Percentiles rank a stretch among this genome's conserved stretches.
These are phyloP conservation scores for Halictus rubicundus DNA, from an alignment of 1,140 invertebrate species.

Conservation along the genomic window DNA sequence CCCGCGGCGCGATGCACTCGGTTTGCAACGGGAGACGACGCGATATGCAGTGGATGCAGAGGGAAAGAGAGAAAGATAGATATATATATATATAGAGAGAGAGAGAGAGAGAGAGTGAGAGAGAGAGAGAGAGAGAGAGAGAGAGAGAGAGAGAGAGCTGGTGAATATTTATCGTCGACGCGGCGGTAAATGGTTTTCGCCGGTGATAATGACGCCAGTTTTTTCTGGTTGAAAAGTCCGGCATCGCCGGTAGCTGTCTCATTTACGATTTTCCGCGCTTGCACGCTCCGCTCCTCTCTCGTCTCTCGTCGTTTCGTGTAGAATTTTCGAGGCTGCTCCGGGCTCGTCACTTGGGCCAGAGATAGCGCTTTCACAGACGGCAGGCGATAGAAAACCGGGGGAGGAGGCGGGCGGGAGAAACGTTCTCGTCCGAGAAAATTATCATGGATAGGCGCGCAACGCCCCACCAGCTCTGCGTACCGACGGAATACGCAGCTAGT, in stretches of 20 bases:
- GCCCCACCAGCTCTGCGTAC: too few species aligned
- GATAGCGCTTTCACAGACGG: slow-evolving; percentile 7
- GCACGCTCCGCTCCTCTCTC: not conserved
- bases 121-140: too few species aligned
- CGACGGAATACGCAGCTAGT: slow-evolving; percentile 2
- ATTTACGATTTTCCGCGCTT: slow-evolving; percentile 1
- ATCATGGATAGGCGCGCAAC: slow-evolving; percentile 47
- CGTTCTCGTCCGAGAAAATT: slow-evolving; percentile 42
- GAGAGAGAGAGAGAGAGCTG: not conserved
- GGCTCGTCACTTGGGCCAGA: slow-evolving; percentile 1
- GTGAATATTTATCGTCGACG: slow-evolving; percentile 22
- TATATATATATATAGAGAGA: too few species aligned
- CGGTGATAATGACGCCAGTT: slow-evolving; percentile 11
- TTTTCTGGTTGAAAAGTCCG: not conserved
- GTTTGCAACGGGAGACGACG: too few species aligned
- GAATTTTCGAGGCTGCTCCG: slow-evolving; percentile 16
- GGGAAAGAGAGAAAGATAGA: too few species aligned
- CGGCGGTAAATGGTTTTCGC: slow-evolving; percentile 1
- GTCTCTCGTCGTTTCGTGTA: not conserved
- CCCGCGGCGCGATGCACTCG: not conserved
- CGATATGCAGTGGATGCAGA: too few species aligned
- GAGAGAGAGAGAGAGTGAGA: too few species aligned
- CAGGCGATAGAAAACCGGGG: slow-evolving; percentile 12
- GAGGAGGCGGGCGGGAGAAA: too few species aligned
- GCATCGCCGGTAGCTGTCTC: not conserved